These are phyloP conservation scores for Eristalis tenax DNA, from an alignment of 2,888 invertebrate genomes.

Conservation along the genomic window DNA sequence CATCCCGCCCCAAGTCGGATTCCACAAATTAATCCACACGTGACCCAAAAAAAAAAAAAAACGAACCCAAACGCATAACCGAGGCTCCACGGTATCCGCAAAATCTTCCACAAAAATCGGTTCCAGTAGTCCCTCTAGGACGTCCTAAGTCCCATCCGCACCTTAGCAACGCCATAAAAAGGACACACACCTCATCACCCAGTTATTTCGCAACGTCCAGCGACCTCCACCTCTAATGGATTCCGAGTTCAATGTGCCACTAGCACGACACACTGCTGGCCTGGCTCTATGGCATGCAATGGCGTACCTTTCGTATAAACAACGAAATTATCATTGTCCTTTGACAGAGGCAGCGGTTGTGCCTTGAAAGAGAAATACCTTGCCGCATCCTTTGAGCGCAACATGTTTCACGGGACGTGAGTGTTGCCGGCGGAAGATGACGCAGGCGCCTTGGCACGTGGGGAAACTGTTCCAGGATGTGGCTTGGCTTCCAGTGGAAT, in stretches of 20 bases:
- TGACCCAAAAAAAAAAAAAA: no score
- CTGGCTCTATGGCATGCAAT: not conserved
- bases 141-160: not conserved
- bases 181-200: not conserved
- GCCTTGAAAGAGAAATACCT: not conserved
- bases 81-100: no score
- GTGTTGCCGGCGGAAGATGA: not conserved
- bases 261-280: constrained; percentile 25
- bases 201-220: not conserved
- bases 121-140: not conserved
- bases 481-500: not conserved
- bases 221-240: constrained; percentile 13
- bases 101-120: no score
- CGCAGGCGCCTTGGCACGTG: not conserved
- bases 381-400: not conserved
- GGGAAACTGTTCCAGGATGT: not conserved
- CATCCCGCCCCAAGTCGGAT: no score
- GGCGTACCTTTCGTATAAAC: constrained; percentile 23
- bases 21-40: no score
- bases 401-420: not conserved
- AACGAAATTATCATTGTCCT: constrained; percentile 16
- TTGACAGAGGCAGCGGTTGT: constrained; percentile 5
- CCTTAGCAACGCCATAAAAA: not conserved
- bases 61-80: no score
- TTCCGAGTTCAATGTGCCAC: constrained; percentile 42